These are phyloP conservation scores for Cliona cf. orientalis DNA, from an alignment of 37 sponge, comb jelly and placozoan genomes.

Conservation along the genomic window DNA sequence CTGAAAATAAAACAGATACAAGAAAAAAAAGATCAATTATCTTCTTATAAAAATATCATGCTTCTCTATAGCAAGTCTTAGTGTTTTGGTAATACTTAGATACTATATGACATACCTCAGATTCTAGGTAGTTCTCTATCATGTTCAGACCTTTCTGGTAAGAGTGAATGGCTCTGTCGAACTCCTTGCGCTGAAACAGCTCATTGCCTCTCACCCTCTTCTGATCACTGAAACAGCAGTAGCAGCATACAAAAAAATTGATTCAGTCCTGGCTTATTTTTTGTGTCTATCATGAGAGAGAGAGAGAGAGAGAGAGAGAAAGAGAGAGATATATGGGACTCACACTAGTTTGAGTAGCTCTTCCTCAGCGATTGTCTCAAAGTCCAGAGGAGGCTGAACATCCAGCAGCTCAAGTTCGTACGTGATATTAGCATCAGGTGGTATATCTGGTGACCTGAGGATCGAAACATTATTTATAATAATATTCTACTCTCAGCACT, in stretches of 20 bases:
- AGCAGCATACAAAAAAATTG: neutral
- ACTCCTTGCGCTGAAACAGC: conserved; percentile 66
- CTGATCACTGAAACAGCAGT: neutral
- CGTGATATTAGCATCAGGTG: conserved; percentile 55
- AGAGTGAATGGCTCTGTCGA: conserved; percentile 46
- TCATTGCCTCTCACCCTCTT: conserved; percentile 71
- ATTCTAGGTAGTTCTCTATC: conserved; percentile 43
- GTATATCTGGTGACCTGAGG: conserved; percentile 55
- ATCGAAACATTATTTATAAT: neutral
- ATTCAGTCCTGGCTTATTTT: neutral
- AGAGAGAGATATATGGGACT: neutral
- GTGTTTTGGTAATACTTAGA: neutral
- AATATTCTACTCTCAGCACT: too few relatives aligned
- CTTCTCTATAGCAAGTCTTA: neutral
- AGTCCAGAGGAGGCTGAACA: conserved; percentile 55
- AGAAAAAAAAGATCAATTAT: neutral
- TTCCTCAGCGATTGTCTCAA: conserved; percentile 35
- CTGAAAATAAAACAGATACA: neutral
- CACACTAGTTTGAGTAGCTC: conserved; percentile 58
- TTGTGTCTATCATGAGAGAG: neutral
- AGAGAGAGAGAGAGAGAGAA: neutral
- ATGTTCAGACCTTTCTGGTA: conserved; percentile 49
- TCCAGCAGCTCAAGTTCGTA: conserved; percentile 74
- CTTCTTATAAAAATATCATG: too few relatives aligned
- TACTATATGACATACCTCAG: neutral